Base-by-base conservation (phyloP, 2,797 vertebrate genomes). In the Miopithecus talapoin region DNA sequence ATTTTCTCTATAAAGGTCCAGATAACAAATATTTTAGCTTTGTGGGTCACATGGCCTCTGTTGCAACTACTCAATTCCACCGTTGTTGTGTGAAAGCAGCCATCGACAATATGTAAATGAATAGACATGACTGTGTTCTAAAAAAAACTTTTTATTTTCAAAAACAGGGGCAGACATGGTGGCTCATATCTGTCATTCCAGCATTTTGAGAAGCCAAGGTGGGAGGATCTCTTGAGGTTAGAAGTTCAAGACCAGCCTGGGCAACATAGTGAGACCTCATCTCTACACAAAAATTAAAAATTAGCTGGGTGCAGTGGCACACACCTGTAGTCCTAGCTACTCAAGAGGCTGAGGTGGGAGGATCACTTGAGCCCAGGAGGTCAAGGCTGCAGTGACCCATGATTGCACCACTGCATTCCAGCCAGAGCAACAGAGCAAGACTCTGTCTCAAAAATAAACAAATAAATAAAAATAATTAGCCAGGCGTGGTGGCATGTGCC, bases 121-220 rank as follows among this genome's bases (percentile, higher is more conserved):
- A 76, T 9, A 41, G 21, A 61, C 28, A 16, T 21, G 16, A 28
- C 43, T 33, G 36, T 41, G 30, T 86, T 70, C 55, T 79, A 90
- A 84, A 89, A 83, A 83, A 89, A 92, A 70, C 33, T 68, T 75
- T 92, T 95, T 57, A 61, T 92, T 96, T 72, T 92, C 26, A 68
- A 79, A 68, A 92, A 87, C 19, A 8, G 7, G 16, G 61, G 61
- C 61, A 68, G 61, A 68, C 61, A n/a, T 2, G 33, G 61, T 68
- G 64, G 33, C 33, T 68, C 64, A 19, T 7, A 68, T 68, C 16
- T n/a, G 61, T 68, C 61, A 68, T 19, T 16, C 33, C 61, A 68
- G 33, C 61, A 68, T 68, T 19, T 68, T n/a, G 61, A 33, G 61
- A 19, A 68, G 33, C 61, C 61, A 68, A n/a, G 33, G 33, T 68